These are phyloP conservation scores for Beris morrisii DNA, from an alignment of 2,888 invertebrate species.

Conservation along the genomic window DNA sequence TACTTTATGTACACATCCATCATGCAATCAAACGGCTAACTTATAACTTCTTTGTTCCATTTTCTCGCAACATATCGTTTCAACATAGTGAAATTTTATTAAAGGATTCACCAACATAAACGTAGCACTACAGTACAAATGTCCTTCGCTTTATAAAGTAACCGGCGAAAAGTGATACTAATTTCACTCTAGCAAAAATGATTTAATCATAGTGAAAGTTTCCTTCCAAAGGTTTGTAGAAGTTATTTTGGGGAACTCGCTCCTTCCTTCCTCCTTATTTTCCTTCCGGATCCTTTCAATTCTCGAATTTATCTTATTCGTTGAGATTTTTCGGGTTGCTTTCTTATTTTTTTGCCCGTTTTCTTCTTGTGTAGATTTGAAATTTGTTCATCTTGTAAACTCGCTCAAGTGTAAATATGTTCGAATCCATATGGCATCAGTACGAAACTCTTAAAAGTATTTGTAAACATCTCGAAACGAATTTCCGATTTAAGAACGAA, in stretches of 20 bases:
- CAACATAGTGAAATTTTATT: no score
- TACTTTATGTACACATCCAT: slow-evolving; percentile 6
- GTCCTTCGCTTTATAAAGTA: no score
- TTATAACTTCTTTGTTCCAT: slow-evolving; percentile 8
- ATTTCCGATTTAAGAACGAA: slow-evolving; percentile 22
- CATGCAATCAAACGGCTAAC: slow-evolving; percentile 6
- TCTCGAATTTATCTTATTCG: background rate
- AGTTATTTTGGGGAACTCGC: background rate
- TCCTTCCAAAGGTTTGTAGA: background rate
- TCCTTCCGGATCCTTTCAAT: slow-evolving; percentile 19
- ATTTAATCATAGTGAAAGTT: slow-evolving; percentile 3
- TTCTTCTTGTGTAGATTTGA: background rate
- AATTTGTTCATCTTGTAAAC: slow-evolving; percentile 3
- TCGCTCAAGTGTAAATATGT: slow-evolving; percentile 18
- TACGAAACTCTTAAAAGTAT: slow-evolving; percentile 10
- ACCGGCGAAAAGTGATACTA: slow-evolving; percentile 10
- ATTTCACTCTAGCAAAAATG: slow-evolving; percentile 13
- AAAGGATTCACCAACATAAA: no score
- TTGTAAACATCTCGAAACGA: slow-evolving; percentile 32
- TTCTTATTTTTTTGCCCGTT: background rate
- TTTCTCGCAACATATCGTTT: background rate
- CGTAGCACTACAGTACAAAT: no score
- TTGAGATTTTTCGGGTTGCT: background rate
- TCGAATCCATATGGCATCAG: slow-evolving; percentile 13
- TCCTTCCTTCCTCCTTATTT: slow-evolving; percentile 3